Evolutionary conservation across 2,113 vertebrate genomes (phyloP), one percentile per base, ranked within the genome.

Genomic region (Phoxinus phoxinus): DNA sequence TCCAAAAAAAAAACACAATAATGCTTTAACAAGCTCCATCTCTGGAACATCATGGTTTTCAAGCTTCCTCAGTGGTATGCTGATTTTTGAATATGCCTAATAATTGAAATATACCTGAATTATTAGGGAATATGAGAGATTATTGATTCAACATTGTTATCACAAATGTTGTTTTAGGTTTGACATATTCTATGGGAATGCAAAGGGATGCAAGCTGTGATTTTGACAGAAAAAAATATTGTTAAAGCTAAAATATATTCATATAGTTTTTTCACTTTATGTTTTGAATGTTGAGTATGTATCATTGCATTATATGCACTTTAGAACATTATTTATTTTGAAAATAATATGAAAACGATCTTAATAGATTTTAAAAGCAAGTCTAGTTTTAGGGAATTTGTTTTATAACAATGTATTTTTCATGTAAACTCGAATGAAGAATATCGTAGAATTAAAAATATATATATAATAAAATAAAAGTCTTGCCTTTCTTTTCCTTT

Each of bases 271-370:
- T 79, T 44, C 21, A 79, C 32, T 77, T 76, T 11, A 21, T 27
- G 3, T 59, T 78, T 83, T 89, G 78, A 82, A 84, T 69, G 86
- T 77, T 86, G 86, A 32, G 81, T 8, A 71, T 86, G 25, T 80
- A 86, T 86, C 85, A 72, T 78, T 89, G 61, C 89, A 82, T 90
- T 83, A 89, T 89, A 87, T 90, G 93, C 91, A 89, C 93, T 95
- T 95, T 95, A 93, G 89, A 86, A 79, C 84, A 30, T 91, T 89
- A 89, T 91, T 89, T 90, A 84, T 89, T 89, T 82, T 75, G 27
- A 74, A 32, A 65, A 84, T 86, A 87, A 63, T 32, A 83, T 19
- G 51, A 15, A 65, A 81, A 81, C 78, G 59, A 83, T 72, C 6
- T 86, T 41, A 86, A 30, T 80, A 87, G 32, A 63, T 63, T 61